A percentile compares a stretch with the other conserved stretches of the same genome.
phyloP scores from a whole-genome alignment of 2,113 vertebrate genomes.

The Mesitornis unicolor region DNA sequence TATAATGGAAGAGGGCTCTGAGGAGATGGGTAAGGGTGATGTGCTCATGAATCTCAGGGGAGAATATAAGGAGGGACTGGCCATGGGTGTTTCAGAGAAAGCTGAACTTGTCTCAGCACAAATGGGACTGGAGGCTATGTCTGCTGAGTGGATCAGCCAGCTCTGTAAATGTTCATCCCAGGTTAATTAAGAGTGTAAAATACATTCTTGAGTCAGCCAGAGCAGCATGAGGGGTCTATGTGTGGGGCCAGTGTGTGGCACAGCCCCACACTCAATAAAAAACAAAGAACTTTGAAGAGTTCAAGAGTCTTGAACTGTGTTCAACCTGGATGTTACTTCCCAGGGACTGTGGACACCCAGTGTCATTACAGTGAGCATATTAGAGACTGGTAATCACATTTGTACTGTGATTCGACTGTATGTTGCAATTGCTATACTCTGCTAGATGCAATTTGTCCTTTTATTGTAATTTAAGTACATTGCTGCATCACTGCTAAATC shows the following conservation, averaged over 20 bases:
- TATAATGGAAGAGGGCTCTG: background rate
- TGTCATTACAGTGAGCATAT: background rate
- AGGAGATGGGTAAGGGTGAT: background rate
- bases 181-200: background rate
- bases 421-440: background rate
- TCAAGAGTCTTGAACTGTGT: background rate
- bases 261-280: background rate
- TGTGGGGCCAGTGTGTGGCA: background rate
- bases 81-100: background rate
- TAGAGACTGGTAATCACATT: background rate
- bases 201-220: background rate
- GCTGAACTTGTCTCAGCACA: background rate
- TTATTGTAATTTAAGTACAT: background rate
- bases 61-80: background rate
- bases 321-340: background rate
- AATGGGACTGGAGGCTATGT: background rate
- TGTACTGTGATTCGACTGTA: background rate
- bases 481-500: background rate
- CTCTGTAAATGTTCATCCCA: background rate
- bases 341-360: background rate
- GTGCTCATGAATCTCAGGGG: background rate
- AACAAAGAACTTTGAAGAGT: background rate
- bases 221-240: background rate
- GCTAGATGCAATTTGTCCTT: background rate
- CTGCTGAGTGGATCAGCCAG: background rate